These are phyloP conservation scores for Erannis defoliaria DNA, from an alignment of 2,888 invertebrate species.

Conservation along the genomic window DNA sequence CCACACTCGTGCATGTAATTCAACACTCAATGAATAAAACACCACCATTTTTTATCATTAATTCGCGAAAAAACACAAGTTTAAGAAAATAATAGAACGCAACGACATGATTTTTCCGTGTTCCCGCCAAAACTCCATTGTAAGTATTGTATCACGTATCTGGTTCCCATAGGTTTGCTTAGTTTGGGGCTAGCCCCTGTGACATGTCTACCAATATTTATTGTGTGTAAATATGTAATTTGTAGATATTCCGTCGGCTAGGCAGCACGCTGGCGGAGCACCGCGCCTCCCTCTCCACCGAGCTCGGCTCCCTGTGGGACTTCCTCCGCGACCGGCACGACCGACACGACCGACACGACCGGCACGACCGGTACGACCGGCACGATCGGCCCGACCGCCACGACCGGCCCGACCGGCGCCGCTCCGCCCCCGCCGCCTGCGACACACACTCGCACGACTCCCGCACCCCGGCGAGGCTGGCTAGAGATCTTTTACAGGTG, in stretches of 20 bases:
- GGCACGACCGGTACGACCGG: conserved; percentile 66
- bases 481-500: conserved; percentile 78
- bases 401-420: conserved; percentile 62
- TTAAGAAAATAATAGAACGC: too few relatives aligned
- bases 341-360: conserved; percentile 59
- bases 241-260: conserved; percentile 79
- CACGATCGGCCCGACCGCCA: conserved; percentile 70
- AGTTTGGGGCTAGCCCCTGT: too few relatives aligned
- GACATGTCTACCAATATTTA: too few relatives aligned
- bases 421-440: conserved; percentile 69
- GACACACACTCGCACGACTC: conserved; percentile 60
- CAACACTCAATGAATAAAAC: too few relatives aligned
- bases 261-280: conserved; percentile 76
- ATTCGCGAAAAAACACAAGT: too few relatives aligned
- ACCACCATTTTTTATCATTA: too few relatives aligned
- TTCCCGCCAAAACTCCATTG: too few relatives aligned
- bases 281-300: conserved; percentile 77
- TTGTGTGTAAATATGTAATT: not conserved
- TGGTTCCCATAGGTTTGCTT: too few relatives aligned
- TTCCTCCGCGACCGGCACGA: conserved; percentile 74
- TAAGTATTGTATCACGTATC: too few relatives aligned
- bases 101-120: too few relatives aligned
- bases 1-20: too few relatives aligned
- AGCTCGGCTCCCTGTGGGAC: conserved; percentile 81
- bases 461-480: conserved; percentile 72